Base-by-base conservation (phyloP, 2,888 invertebrate species). In the Eupeodes latifasciatus region DNA sequence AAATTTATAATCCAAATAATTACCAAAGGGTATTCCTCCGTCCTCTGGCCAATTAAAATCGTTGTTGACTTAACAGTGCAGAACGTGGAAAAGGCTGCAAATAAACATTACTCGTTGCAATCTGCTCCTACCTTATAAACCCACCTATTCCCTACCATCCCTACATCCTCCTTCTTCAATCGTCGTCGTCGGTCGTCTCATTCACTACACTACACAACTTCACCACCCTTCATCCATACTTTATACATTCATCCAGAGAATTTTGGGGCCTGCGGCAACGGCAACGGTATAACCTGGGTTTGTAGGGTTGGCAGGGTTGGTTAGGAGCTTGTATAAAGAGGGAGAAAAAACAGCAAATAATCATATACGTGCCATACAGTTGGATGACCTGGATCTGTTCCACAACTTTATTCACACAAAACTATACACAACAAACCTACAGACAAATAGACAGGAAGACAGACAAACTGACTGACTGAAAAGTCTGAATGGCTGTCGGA, bases 1-100 rank as follows among this genome's bases (percentile, higher is more conserved):
- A 82, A 86, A 86, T 86, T 82, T 82, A 82, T 79, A 78, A 67
- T 72, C 82, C 78, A 86, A 86, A 82, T 82, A 86, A 82, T 86
- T 86, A 86, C 85, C 49, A 82, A 78, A 78, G 82, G 67, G 62
- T 75, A 78, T 67, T 77, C 66, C 74, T 34, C 59, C 59, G 67
- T 82, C 74, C 85, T 78, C 62, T 49, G 67, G 81, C 81, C 81
- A 85, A 85, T 85, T 85, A 85, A 85, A 85, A 78, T 78, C 44
- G 77, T 82, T 85, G 67, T 82, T 82, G 81, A 86, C 62, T 69
- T 77, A 86, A 86, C 82, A 78, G 81, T 61, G 72, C 81, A 78
- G 78, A 82, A 78, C 74, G 67, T 74, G 72, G 62, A 74, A 78
- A 86, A 74, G 82, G 69, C 85, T 82, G 74, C 85, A 86, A 85